A percentile compares a stretch with the other conserved stretches of the same genome.
Conservation (phyloP, 2,888 invertebrate genomes). For the Ctenicera cuprea region DNA sequence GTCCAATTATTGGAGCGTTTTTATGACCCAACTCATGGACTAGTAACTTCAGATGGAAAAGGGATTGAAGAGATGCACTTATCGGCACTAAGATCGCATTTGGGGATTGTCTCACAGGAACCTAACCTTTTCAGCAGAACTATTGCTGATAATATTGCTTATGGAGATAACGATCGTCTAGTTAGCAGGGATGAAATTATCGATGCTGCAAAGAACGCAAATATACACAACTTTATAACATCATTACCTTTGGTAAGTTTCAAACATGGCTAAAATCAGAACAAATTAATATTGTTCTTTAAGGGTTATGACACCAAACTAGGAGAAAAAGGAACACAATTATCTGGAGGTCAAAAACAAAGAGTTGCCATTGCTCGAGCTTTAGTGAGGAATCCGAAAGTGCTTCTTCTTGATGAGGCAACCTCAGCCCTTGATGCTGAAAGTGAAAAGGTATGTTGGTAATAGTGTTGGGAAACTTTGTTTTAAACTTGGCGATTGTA, state of each 20-base stretch:
- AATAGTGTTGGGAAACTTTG: not conserved
- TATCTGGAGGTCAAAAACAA: constrained; percentile 91
- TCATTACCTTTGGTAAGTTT: constrained; percentile 82
- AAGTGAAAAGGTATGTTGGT: constrained; percentile 82
- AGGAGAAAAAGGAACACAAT: constrained; percentile 85
- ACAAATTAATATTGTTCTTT: not conserved
- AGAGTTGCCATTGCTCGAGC: constrained; percentile 92
- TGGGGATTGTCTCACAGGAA: constrained; percentile 95
- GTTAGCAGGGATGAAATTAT: constrained; percentile 85
- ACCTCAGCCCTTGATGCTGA: constrained; percentile 91
- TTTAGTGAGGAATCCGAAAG: constrained; percentile 84
- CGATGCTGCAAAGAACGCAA: constrained; percentile 87
- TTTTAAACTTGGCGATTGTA: constrained; percentile 62
- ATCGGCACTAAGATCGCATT: constrained; percentile 78
- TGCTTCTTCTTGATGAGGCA: constrained; percentile 88
- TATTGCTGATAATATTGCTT: constrained; percentile 93
- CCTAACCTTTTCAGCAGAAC: constrained; percentile 92
- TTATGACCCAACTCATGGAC: constrained; percentile 84
- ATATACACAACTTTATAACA: constrained; percentile 90
- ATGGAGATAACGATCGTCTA: constrained; percentile 85
- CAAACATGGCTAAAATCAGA: not conserved
- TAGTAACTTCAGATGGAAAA: constrained; percentile 71
- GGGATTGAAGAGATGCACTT: constrained; percentile 62
- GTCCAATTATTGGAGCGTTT: constrained; percentile 89
- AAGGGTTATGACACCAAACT: constrained; percentile 88